Base-by-base conservation (phyloP, 1,140 invertebrate species). In the Psilanteris sp. region DNA sequence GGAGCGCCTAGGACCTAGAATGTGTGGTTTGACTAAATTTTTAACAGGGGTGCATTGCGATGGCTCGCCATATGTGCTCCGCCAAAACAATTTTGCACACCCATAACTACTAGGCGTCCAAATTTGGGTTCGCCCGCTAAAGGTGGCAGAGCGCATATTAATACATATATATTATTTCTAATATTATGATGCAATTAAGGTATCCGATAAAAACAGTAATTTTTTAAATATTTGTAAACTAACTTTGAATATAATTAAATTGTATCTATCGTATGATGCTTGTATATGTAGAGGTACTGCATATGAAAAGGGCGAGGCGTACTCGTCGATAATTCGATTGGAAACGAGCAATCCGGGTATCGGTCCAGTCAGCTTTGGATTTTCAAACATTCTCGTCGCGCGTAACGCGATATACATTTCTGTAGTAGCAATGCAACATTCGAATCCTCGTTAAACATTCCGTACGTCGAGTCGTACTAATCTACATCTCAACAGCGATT, bases 241-340 rank as follows among this genome's bases (percentile, higher is more conserved):
- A 24, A 32, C 55, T 62, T 68, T 10, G 44, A 55, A 34, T 50
- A 55, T 75, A 62, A 75, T 68, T 62, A 57, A 75, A 75, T 68
- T 68, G 48, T 4, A 36, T 29, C 31, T 41, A 27, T 46, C 18
- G 36, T 10, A 1, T 8, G 11, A n/a, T n/a, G 6, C 20, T 22
- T 10, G 2, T 32, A 36, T 29, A 37, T 52, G 50, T 44, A 52
- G 36, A 31, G 34, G 52, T 52, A 64, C 59, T 41, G 31, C 36
- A 48, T 48, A 70, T 64, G 64, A 64, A 75, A 75, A 20, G 50
- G 41, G 13, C 48, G 46, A 57, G 11, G 9, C 31, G 52, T 41
- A 66, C 41, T 68, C 67, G 41, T 50, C 34, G 75, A 43, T 85
- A 79, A 85, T 83, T 85, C 79, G 78, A 83, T 83, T 80, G 79